A percentile compares a stretch with the other conserved stretches of the same genome.
phyloP scores from a whole-genome alignment of 2,888 invertebrate genomes.

The Neoitamus cyanurus region DNA sequence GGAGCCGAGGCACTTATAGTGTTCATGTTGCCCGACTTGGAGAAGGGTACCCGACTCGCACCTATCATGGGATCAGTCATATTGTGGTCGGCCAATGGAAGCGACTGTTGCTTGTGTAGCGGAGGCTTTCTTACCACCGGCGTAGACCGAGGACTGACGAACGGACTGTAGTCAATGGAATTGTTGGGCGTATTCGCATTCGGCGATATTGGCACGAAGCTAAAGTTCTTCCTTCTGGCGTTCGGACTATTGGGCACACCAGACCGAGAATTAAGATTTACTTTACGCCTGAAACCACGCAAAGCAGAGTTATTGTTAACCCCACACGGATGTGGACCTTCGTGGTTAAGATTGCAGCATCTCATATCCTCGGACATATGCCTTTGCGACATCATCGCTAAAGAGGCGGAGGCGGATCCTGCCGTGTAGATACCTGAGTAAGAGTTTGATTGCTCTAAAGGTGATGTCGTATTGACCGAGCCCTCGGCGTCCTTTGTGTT shows the following conservation, averaged over 20 bases:
- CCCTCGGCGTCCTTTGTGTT: conserved; percentile 48
- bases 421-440: conserved; percentile 54
- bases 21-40: conserved; percentile 48
- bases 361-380: conserved; percentile 47
- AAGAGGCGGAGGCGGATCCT: conserved; percentile 67
- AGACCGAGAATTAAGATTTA: conserved; percentile 61
- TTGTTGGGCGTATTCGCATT: conserved; percentile 60
- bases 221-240: conserved; percentile 81
- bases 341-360: conserved; percentile 41
- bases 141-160: conserved; percentile 84
- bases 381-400: conserved; percentile 64
- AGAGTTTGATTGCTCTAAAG: conserved; percentile 53
- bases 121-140: conserved; percentile 76
- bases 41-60: conserved; percentile 57
- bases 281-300: conserved; percentile 61
- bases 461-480: background rate
- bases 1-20: conserved; percentile 70
- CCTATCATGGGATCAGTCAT: conserved; percentile 63
- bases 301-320: background rate
- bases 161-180: conserved; percentile 75
- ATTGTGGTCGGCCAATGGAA: conserved; percentile 55
- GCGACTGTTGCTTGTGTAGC: conserved; percentile 62
- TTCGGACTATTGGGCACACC: conserved; percentile 72
- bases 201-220: conserved; percentile 88
- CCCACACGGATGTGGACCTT: background rate